Base-by-base conservation (phyloP, 2,113 vertebrate species). In the Tupaia chinensis region DNA sequence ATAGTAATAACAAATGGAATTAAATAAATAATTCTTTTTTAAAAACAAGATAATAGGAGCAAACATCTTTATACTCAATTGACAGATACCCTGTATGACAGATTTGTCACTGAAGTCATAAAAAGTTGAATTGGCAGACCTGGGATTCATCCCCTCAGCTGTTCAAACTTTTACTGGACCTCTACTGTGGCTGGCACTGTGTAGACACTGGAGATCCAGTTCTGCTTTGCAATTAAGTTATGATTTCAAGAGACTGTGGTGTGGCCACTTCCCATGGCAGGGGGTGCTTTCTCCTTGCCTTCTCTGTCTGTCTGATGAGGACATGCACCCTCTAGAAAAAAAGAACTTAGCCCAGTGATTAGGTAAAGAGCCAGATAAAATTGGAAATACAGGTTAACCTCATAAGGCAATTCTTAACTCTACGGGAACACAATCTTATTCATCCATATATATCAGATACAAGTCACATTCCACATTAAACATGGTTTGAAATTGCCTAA, bases 301-400 rank as follows among this genome's bases (percentile, higher is more conserved):
- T 44, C 44, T 44, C 44, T 44, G 44, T 44, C 44, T 44, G 44
- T 44, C 44, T 44, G 44, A 44, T 44, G 44, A 44, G 44, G 44
- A 44, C 44, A 44, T 44, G 44, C 44, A 44, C 44, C 44, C 44
- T 44, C 44, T 44, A 5, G 44, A 44, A 44, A 54, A 68, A 44
- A 92, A 91, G 60, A 91, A 94, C 53, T 94, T 23, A 73, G 54
- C 9, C 73, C 56, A 82, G 61, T 61, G 54, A 88, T 89, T 82
- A 95, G 54, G n/a, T 82, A 92, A 85, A 82, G 20, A 84, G 32
- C 78, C 56, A 88, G 91, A 84, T 76, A 95, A 94, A 94, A 79
- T 3, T 44, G 25, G 60, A 69, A 81, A 2, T 34, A 74, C 1
- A 61, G 6, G 16, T 70, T 84, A 89, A 91, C 27, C 72, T 29